These are phyloP conservation scores for Pollenia angustigena DNA, from an alignment of 2,888 invertebrate genomes.

Conservation along the genomic window DNA sequence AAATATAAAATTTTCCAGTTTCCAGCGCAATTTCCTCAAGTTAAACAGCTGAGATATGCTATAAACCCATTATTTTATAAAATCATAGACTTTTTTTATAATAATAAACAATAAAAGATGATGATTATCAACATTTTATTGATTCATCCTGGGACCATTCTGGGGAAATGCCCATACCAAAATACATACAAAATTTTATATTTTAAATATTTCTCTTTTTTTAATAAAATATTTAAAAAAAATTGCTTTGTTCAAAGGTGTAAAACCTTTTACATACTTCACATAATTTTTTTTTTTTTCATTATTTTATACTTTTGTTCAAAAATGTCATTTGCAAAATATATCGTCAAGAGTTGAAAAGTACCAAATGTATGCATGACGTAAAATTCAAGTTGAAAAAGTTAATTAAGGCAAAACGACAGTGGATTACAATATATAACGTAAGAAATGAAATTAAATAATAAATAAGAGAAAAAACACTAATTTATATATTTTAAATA, in stretches of 20 bases:
- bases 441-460: not conserved
- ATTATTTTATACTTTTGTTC: conserved; percentile 56
- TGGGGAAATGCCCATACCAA: no score
- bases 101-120: no score
- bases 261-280: conserved; percentile 71
- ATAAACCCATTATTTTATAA: no score
- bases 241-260: conserved; percentile 73
- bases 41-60: no score
- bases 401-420: conserved; percentile 78
- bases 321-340: conserved; percentile 80
- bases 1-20: no score
- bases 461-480: not conserved
- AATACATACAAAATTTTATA: not conserved
- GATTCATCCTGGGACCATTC: no score
- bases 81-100: no score
- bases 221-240: not conserved
- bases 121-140: no score
- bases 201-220: not conserved
- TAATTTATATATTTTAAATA: no score
- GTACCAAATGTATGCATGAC: conserved; percentile 79
- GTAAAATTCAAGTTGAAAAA: conserved; percentile 79
- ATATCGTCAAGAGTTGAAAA: conserved; percentile 76
- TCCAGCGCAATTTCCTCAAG: no score
- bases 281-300: conserved; percentile 40
- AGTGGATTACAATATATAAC: conserved; percentile 47